Conservation (phyloP, 2,888 invertebrate genomes). For the Cephus runcator region DNA sequence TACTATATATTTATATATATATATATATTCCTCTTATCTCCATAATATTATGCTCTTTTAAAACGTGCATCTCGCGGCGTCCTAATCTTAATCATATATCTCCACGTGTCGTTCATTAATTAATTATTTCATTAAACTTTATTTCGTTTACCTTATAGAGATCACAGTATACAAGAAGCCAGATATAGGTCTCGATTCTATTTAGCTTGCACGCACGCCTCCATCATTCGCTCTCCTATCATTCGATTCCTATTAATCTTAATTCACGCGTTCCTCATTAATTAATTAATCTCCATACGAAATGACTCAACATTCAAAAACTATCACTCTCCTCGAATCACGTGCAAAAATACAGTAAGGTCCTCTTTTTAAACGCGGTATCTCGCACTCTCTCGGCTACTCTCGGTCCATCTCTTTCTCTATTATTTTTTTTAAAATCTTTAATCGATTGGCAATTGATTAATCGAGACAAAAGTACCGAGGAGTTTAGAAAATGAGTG, state of each 20-base stretch:
- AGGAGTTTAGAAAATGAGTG: slow-evolving; percentile 8
- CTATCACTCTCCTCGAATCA: not conserved
- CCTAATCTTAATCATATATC: slow-evolving; percentile 28
- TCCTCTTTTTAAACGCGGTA: not conserved
- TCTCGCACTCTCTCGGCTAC: not conserved
- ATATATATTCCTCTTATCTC: slow-evolving; percentile 35
- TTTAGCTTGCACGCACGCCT: slow-evolving; percentile 19
- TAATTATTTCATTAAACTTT: slow-evolving; percentile 45
- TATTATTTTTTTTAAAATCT: slow-evolving; percentile 12
- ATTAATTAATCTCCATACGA: slow-evolving; percentile 16
- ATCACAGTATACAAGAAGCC: slow-evolving; percentile 66
- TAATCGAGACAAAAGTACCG: slow-evolving; percentile 6
- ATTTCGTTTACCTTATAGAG: slow-evolving; percentile 59
- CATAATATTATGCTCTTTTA: slow-evolving; percentile 43
- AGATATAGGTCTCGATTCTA: slow-evolving; percentile 59
- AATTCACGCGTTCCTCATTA: slow-evolving; percentile 20
- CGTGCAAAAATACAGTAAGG: not conserved
- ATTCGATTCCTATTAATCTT: not conserved
- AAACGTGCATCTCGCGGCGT: slow-evolving; percentile 26
- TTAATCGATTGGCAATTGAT: slow-evolving; percentile 20
- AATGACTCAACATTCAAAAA: not conserved
- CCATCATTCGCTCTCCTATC: slow-evolving; percentile 35
- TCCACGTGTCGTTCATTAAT: slow-evolving; percentile 31
- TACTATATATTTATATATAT: slow-evolving; percentile 21
- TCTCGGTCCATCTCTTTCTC: not conserved